Percentiles rank a stretch among this genome's conserved stretches.
phyloP scores from a whole-genome alignment of 2,888 invertebrate genomes.

The Anthrax anthrax region DNA sequence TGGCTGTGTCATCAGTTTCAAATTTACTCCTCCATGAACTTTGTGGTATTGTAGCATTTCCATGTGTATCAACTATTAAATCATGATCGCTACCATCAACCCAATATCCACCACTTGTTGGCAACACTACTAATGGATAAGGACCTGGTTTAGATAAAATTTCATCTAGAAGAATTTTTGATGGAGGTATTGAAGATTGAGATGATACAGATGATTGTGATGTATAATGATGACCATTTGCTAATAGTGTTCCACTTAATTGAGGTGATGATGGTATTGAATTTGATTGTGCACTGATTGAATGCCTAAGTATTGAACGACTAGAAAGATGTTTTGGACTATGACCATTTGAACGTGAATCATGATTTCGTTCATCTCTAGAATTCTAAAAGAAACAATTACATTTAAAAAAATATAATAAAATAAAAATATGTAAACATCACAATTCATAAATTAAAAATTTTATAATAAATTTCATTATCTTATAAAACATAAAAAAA shows the following conservation, averaged over 20 bases:
- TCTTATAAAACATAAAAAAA: too few species aligned
- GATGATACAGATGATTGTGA: conserved; percentile 36
- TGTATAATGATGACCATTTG: conserved; percentile 25
- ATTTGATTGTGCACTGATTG: conserved; percentile 29
- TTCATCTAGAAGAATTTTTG: conserved; percentile 55
- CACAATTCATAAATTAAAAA: too few species aligned
- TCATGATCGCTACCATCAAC: conserved; percentile 70
- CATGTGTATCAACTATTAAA: conserved; percentile 36
- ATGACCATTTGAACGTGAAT: conserved; percentile 16
- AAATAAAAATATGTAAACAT: too few species aligned
- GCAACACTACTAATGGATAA: conserved; percentile 72
- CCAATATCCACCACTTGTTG: conserved; percentile 84
- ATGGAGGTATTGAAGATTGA: conserved; percentile 35
- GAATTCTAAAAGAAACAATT: conserved; percentile 30
- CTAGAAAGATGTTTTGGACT: conserved; percentile 26
- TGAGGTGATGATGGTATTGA: conserved; percentile 35
- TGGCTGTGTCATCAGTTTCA: conserved; percentile 90
- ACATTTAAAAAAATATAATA: too few species aligned
- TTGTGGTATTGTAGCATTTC: conserved; percentile 39
- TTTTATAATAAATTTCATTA: too few species aligned
- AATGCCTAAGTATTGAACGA: conserved; percentile 28
- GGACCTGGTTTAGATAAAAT: conserved; percentile 43
- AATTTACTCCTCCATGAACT: conserved; percentile 50
- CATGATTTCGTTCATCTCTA: conserved; percentile 33
- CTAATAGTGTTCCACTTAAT: conserved; percentile 24